Base-by-base conservation (phyloP, 1,140 invertebrate species). In the Cyclina sinensis region DNA sequence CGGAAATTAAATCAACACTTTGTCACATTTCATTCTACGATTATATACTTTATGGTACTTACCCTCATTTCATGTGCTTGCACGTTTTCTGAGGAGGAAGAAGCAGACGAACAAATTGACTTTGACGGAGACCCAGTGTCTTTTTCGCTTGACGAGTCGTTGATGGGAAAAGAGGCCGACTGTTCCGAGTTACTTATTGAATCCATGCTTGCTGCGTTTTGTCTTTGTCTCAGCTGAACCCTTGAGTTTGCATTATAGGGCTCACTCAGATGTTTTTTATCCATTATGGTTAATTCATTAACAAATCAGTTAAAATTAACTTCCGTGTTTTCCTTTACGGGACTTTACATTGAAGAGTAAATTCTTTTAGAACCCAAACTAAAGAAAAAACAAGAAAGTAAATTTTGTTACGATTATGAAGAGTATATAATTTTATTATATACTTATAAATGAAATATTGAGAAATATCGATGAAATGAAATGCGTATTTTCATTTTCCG, bases 51-150 rank as follows among this genome's bases (percentile, higher is more conserved):
- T n/a, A n/a, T n/a, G 62, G 7, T 24, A 48, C 62, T 43, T 27
- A 88, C 86, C 65, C 73, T 88, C 78, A 82, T 57, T 59, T 88
- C 86, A 24, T 73, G 78, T 3, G 78, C 68, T 9, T 74, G 79
- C 12, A 88, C 86, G 62, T 83, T 88, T 76, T 88, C 86, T 21
- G 86, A 88, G 14, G 86, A 88, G 21, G 86, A 81, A 18, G 86
- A 88, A 48, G 86, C 78, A 24, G 86, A 88, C 18, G 86, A 88
- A 46, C 86, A 88, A 12, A 88, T 14, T n/a, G 86, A 88, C 32
- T 88, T 88, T n/a, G 86, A 88, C 9, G 79, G 79, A 0, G 86
- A 88, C n/a, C 86, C 86, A 21, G 86, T 76, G 46, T 88, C 86
- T 59, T 88, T 88, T 43, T 70, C 62, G 37, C 86, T 88, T n/a